Evolutionary conservation across 2,888 invertebrate genomes (phyloP).

Genomic region (Stegana nigrithorax): DNA sequence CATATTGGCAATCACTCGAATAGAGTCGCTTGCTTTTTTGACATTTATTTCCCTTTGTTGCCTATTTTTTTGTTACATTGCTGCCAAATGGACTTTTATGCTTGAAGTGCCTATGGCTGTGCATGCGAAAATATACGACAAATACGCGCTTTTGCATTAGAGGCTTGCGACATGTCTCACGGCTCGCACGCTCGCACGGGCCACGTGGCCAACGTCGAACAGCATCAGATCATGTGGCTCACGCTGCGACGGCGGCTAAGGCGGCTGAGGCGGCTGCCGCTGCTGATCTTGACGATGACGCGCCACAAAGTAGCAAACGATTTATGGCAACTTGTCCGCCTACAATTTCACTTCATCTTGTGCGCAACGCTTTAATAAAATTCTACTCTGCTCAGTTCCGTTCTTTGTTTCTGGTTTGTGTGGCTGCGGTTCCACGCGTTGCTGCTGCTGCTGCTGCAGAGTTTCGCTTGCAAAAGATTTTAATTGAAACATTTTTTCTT

Average conservation of each 20-base stretch:
- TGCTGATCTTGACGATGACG: constrained; percentile 41
- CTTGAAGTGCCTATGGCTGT: too few relatives aligned
- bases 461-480: constrained; percentile 26
- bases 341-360: constrained; percentile 44
- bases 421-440: too few relatives aligned
- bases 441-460: too few relatives aligned
- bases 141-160: too few relatives aligned
- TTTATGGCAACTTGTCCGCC: constrained; percentile 59
- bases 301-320: constrained; percentile 56
- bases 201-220: too few relatives aligned
- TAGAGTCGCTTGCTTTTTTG: neutral
- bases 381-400: too few relatives aligned
- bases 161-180: too few relatives aligned
- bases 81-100: neutral
- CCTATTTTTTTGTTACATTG: neutral
- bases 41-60: neutral
- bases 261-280: too few relatives aligned
- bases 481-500: constrained; percentile 60
- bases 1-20: constrained; percentile 12
- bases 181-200: too few relatives aligned
- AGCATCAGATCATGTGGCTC: neutral
- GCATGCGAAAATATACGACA: too few relatives aligned
- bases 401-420: constrained; percentile 35
- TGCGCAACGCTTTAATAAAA: constrained; percentile 31
- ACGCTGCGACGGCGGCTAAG: too few relatives aligned